Base-by-base conservation (phyloP, 2,888 invertebrate species). In the Lasioglossum calceatum region DNA sequence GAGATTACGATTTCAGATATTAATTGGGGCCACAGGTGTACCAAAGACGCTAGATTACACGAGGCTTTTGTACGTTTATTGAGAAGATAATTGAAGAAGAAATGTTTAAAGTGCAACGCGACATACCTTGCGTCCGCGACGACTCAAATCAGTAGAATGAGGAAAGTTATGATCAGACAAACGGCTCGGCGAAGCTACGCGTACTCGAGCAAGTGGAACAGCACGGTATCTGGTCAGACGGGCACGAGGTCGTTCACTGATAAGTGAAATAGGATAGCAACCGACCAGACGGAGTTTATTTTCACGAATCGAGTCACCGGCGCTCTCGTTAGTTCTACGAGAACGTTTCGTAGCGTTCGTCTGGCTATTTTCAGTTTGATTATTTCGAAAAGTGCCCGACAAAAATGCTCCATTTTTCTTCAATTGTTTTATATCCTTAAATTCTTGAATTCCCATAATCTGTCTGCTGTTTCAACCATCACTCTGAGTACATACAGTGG, bases 141-240 rank as follows among this genome's bases (percentile, higher is more conserved):
- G 16, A 44, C 64, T 64, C 23, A 32, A 67, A 67, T 36, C 67
- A 70, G 81, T 81, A 75, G 82, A 82, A 82, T 58, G 27, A 27
- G 39, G 61, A 39, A 61, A 76, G 58, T 39, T n/a, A 76, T 42
- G 76, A 39, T 42, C 76, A 61, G 76, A 76, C 76, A 58, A 67
- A 67, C 67, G n/a, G 14, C 27, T 23, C 61, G 27, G 27, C 27
- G 61, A 61, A 61, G 67, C 61, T 27, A 27, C 36, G 67, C 36
- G 44, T 44, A 44, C 27, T 67, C 67, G 36, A 67, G 67, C 36
- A 67, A 67, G 67, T 67, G 36, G 67, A 67, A 36, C 36, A 32
- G 36, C 19, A 36, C 67, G 64, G 67, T 67, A 67, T 67, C 67
- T 67, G 67, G 67, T 67, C 67, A 67, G 67, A 67, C 19, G 36